Evolutionary conservation across 2,888 invertebrate species (phyloP), one percentile per base, ranked within the genome.

Genomic region (Phortica okadai): DNA sequence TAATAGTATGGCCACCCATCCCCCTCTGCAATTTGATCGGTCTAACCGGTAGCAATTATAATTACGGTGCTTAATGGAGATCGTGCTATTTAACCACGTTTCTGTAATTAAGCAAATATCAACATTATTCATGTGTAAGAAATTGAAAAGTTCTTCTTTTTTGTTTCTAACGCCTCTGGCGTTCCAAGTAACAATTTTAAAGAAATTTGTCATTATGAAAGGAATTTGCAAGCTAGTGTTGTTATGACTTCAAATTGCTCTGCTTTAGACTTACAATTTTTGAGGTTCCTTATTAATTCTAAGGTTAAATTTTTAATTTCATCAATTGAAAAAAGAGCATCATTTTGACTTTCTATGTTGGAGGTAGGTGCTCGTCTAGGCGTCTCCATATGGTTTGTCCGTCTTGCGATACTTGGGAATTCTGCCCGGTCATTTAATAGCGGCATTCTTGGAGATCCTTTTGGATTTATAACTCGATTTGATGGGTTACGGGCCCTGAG

Each of bases 221-320:
- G 56, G 56, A 78, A 75, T 77, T 74, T 78, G 50, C 45, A 69
- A 33, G 73, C 78, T 70, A 75, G 70, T 54, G 58, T 74, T 45
- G 76, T 76, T 10, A 78, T 74, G 6, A 78, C 76, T 21, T 76
- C 76, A 25, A 78, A 50, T 67, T 78, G 76, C 33, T 76, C 75
- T 64, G 74, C 16, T 69, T n/a, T n/a, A n/a, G n/a, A n/a, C n/a
- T n/a, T n/a, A n/a, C n/a, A n/a, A n/a, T n/a, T n/a, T n/a, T n/a
- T n/a, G n/a, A n/a, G n/a, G n/a, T n/a, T n/a, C n/a, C n/a, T n/a
- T n/a, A n/a, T n/a, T n/a, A n/a, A n/a, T n/a, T n/a, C 76, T 79
- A 6, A 79, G 42, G 73, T 78, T 42, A 73, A 67, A 69, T 73
- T 76, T 62, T 8, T 58, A 58, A 58, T 58, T 58, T 58, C 58